phyloP scores from a whole-genome alignment of 2,113 vertebrate genomes.

The Tonatia bakeri region DNA sequence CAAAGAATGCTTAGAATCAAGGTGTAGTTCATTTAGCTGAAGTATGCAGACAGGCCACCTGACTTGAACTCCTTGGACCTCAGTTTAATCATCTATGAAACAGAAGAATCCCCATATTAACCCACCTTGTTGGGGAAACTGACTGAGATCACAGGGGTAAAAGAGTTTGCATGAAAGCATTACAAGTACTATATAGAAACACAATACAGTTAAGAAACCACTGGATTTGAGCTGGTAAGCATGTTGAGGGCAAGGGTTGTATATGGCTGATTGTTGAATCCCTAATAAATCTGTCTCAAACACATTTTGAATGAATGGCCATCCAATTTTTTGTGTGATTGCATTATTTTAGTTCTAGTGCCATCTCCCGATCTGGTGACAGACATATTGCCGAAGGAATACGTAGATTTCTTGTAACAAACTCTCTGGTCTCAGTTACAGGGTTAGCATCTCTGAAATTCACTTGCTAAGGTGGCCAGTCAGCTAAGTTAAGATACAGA shows the following conservation, averaged over 20 bases:
- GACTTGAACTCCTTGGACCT: not conserved
- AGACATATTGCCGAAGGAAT: not conserved
- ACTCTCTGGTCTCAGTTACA: not conserved
- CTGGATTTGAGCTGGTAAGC: not conserved
- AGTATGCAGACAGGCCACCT: not conserved
- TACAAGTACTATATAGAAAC: not conserved
- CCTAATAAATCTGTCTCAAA: not conserved
- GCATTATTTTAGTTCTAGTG: not conserved
- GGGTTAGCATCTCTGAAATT: not conserved
- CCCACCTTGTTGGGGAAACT: not conserved
- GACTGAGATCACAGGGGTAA: not conserved
- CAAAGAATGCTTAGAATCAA: not conserved
- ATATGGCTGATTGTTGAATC: not conserved
- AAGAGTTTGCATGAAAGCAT: not conserved
- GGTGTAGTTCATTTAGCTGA: not conserved
- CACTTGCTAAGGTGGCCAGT: not conserved
- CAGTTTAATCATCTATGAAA: not conserved
- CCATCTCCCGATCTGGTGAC: not conserved
- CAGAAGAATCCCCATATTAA: not conserved
- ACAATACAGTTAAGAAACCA: slow-evolving; percentile 5
- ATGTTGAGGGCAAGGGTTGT: not conserved
- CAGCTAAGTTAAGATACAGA: not conserved
- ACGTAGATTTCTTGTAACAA: not conserved
- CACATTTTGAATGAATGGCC: not conserved
- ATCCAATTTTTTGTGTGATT: not conserved